Percentiles rank a stretch among this genome's conserved stretches.
Evolutionary conservation across 1,140 invertebrate species (phyloP).

Genomic region (Microvelia longipes): DNA sequence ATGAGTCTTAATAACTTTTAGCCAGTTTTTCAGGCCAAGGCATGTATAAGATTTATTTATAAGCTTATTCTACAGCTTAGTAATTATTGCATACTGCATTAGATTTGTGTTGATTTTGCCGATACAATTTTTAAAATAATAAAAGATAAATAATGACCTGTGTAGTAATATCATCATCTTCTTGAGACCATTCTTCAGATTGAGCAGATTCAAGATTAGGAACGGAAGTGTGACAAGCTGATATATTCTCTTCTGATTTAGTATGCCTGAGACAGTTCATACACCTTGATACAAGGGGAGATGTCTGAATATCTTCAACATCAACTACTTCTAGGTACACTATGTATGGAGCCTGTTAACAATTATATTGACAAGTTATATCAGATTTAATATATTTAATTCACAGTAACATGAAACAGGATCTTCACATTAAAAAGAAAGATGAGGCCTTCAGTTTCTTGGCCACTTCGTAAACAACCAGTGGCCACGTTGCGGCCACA

Average conservation of each 20-base stretch:
- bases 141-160: slow-evolving; percentile 43
- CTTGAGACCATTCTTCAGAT: slow-evolving; percentile 77
- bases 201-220: slow-evolving; percentile 38
- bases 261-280: slow-evolving; percentile 70
- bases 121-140: too few relatives aligned
- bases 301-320: slow-evolving; percentile 70
- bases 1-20: too few relatives aligned
- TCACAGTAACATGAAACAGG: too few relatives aligned
- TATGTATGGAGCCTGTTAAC: slow-evolving; percentile 79
- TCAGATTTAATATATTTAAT: neutral
- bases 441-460: neutral
- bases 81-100: too few relatives aligned
- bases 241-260: slow-evolving; percentile 82
- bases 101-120: too few relatives aligned
- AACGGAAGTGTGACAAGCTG: slow-evolving; percentile 30
- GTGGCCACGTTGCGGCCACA: too few relatives aligned
- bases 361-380: neutral
- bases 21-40: too few relatives aligned
- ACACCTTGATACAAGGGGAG: slow-evolving; percentile 58
- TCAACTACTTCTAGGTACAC: slow-evolving; percentile 94
- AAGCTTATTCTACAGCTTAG: too few relatives aligned
- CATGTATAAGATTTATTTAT: too few relatives aligned
- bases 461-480: too few relatives aligned
- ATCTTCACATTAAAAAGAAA: neutral
- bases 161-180: slow-evolving; percentile 81